These are phyloP conservation scores for Coremacera marginata DNA, from an alignment of 2,888 invertebrate genomes.

Conservation along the genomic window DNA sequence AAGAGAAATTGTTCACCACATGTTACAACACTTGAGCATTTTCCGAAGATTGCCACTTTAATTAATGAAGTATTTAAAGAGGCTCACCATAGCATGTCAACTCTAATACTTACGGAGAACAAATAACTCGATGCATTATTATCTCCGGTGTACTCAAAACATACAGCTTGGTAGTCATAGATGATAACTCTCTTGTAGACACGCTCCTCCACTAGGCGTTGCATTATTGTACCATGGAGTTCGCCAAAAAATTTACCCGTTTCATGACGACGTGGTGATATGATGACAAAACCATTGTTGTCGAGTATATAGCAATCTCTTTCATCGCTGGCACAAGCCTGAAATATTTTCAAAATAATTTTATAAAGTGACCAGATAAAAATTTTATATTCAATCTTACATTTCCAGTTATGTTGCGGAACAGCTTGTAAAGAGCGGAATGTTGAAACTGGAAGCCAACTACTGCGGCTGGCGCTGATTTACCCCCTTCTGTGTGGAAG, in stretches of 20 bases:
- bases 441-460: conserved; percentile 87
- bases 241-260: conserved; percentile 91
- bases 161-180: conserved; percentile 91
- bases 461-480: conserved; percentile 77
- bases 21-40: too few relatives aligned
- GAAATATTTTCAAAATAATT: background rate
- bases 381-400: conserved; percentile 69
- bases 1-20: too few relatives aligned
- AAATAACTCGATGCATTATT: conserved; percentile 75
- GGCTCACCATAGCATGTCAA: background rate
- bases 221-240: conserved; percentile 83
- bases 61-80: too few relatives aligned
- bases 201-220: conserved; percentile 78
- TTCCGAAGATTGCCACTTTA: too few relatives aligned
- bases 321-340: conserved; percentile 73
- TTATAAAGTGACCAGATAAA: background rate
- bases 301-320: conserved; percentile 89
- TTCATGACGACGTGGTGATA: conserved; percentile 79
- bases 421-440: conserved; percentile 80
- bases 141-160: conserved; percentile 78
- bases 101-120: conserved; percentile 72
- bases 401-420: conserved; percentile 83
- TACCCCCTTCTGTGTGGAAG: conserved; percentile 74
- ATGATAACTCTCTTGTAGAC: conserved; percentile 82
- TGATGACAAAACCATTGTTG: conserved; percentile 88